Base-by-base conservation (phyloP, 1,140 invertebrate genomes). In the Dolichoris vasculosae region DNA sequence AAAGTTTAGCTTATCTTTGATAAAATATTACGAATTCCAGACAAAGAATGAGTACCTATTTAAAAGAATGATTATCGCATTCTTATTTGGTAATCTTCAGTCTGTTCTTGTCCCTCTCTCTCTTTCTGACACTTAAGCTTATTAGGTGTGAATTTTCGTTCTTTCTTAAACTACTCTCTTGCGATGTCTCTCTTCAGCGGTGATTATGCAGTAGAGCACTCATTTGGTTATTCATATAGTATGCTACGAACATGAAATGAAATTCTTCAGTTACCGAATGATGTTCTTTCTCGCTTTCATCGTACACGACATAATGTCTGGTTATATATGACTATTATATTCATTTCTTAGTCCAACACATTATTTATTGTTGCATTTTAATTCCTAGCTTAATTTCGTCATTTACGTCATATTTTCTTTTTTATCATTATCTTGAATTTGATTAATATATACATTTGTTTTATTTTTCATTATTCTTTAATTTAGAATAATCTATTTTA, bases 171-270 rank as follows among this genome's bases (percentile, higher is more conserved):
- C 30, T 67, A 67, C 30, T 15, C 63, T 32, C 30, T 8, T 67
- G 32, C 8, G 32, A 67, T 30, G 26, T 0, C 15, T 17, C 32
- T 67, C 63, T 67, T 67, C n/a, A 67, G 32, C 30, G 63, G 30
- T 67, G 63, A 67, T 67, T 67, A 67, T 67, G 30, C 63, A 67
- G 63, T 67, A 67, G n/a, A 67, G 30, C 7, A 67, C 30, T 67
- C 63, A 67, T 67, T 67, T 67, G 63, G n/a, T 67, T 67, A 67
- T 67, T 67, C 63, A 32, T 32, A 67, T 17, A 67, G n/a, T 32
- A 67, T 67, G 9, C 63, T 30, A 30, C 13, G 63, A 67, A 67
- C 15, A 67, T 67, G 63, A 32, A 17, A 67, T 67, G 63, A 67
- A 67, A 67, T 67, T 67, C 63, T 32, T 30, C 63, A 67, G n/a